These are phyloP conservation scores for Whitmania pigra DNA, from an alignment of 1,140 invertebrate species.

Conservation along the genomic window DNA sequence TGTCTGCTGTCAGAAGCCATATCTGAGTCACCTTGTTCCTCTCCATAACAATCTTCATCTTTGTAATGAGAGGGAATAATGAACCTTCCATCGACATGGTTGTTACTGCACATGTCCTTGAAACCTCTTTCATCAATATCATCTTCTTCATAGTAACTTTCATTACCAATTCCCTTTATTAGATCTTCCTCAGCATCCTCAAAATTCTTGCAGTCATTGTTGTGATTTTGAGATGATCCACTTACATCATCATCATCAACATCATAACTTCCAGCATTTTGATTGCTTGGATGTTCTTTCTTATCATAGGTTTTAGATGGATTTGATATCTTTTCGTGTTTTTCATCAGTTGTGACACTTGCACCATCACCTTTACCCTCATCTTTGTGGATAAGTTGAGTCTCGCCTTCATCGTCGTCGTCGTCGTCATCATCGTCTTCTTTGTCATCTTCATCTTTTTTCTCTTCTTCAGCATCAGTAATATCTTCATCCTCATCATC, in stretches of 20 bases:
- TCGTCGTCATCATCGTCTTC: background rate
- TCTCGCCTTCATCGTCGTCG: background rate
- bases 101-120: background rate
- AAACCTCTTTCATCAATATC: background rate
- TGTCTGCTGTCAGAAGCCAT: no score
- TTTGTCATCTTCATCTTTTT: background rate
- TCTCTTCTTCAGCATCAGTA: background rate
- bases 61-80: slow-evolving; percentile 1
- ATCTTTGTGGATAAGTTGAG: no score
- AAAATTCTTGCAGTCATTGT: background rate
- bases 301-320: no score
- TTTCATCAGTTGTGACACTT: no score
- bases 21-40: no score
- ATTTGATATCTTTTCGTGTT: no score
- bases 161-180: background rate
- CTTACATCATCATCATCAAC: background rate
- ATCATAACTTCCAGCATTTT: slow-evolving; percentile 2
- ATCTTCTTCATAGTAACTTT: background rate
- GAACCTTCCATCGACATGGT: background rate
- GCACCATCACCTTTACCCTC: no score
- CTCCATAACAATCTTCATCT: background rate
- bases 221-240: no score
- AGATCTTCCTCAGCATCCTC: background rate
- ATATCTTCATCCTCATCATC: background rate
- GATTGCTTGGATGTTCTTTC: background rate